phyloP scores from a whole-genome alignment of 1,140 invertebrate species.

The Drosophila oshimai region DNA sequence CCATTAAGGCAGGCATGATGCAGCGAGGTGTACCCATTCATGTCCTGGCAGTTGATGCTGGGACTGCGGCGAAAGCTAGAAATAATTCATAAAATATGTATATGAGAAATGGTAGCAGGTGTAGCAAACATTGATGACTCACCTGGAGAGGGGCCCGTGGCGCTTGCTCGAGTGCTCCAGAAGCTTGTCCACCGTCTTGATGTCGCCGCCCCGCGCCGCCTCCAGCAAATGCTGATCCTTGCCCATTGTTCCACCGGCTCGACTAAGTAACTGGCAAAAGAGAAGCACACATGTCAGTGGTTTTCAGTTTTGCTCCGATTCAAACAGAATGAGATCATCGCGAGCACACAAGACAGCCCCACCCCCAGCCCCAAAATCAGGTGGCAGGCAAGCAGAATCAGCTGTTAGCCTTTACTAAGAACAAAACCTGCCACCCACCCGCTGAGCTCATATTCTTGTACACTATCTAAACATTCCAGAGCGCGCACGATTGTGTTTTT shows the following conservation, averaged over 20 bases:
- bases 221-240: constrained; percentile 96
- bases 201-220: constrained; percentile 95
- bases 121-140: neutral
- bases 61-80: constrained; percentile 92
- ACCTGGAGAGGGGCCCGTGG: constrained; percentile 96
- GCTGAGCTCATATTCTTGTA: constrained; percentile 4
- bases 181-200: constrained; percentile 94
- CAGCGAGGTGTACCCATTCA: constrained; percentile 95
- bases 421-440: neutral
- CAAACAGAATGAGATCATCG: constrained; percentile 47
- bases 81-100: neutral
- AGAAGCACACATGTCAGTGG: constrained; percentile 11
- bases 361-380: constrained; percentile 31
- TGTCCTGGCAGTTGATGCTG: constrained; percentile 95
- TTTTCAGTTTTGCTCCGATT: constrained; percentile 15
- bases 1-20: constrained; percentile 97
- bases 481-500: constrained; percentile 5
- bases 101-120: neutral
- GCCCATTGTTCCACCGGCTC: constrained; percentile 86
- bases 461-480: constrained; percentile 26
- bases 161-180: constrained; percentile 93
- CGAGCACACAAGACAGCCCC: constrained; percentile 23
- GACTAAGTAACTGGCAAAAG: constrained; percentile 1
- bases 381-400: constrained; percentile 30
- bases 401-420: constrained; percentile 35